Conservation (phyloP, 2,797 vertebrate species). For the Pangasius krempfi region DNA sequence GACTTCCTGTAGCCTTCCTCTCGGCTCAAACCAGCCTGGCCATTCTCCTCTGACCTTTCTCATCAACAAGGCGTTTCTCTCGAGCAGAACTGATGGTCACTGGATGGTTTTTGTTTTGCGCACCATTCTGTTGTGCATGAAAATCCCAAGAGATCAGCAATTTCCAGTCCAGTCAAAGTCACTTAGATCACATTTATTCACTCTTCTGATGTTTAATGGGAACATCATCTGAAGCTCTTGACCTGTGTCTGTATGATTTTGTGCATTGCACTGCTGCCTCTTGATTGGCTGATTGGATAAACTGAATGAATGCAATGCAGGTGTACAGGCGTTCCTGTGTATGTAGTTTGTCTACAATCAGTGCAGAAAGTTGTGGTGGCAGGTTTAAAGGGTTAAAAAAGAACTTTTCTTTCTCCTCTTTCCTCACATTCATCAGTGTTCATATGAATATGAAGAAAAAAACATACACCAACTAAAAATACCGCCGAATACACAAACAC, state of each 20-base stretch:
- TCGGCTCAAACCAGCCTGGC: background rate
- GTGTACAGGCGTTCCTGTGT: background rate
- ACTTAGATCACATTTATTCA: background rate
- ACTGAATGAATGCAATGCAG: background rate
- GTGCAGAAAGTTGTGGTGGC: background rate
- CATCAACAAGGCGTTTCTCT: background rate
- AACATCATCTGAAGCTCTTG: background rate
- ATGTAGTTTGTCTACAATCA: background rate
- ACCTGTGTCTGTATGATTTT: background rate
- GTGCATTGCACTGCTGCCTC: background rate
- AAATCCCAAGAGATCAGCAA: background rate
- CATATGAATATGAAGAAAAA: background rate
- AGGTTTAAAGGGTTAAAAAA: slow-evolving; percentile 5
- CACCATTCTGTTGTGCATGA: background rate
- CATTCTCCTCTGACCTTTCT: background rate
- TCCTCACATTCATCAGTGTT: background rate
- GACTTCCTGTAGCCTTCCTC: background rate
- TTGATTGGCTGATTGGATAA: background rate
- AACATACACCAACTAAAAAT: background rate
- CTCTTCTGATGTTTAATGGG: background rate
- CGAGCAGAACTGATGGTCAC: background rate
- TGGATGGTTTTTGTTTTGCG: background rate
- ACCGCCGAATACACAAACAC: background rate
- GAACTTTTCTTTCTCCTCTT: background rate
- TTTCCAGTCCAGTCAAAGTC: background rate